These are phyloP conservation scores for Lepas anatifera DNA, from an alignment of 2,888 invertebrate genomes.

Conservation along the genomic window DNA sequence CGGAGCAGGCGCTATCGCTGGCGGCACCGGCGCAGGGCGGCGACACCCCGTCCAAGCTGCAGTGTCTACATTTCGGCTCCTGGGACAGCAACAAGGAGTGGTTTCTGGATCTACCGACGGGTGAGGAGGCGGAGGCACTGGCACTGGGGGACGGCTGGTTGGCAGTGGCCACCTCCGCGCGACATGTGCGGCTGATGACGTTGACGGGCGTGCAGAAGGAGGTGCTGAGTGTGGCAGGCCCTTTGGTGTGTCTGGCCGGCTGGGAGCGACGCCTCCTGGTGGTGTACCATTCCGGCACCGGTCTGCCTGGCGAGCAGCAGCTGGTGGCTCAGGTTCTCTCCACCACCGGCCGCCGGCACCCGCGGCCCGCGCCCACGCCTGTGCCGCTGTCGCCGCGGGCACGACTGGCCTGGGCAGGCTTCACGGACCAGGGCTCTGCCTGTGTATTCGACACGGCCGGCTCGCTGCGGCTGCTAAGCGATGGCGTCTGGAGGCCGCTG, in stretches of 20 bases:
- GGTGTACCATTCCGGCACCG: slow-evolving; percentile 49
- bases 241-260: slow-evolving; percentile 53
- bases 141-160: slow-evolving; percentile 57
- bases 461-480: slow-evolving; percentile 55
- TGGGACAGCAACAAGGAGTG: slow-evolving; percentile 66
- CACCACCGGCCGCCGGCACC: slow-evolving; percentile 8
- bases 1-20: slow-evolving; percentile 61
- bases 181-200: slow-evolving; percentile 69
- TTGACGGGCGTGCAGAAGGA: slow-evolving; percentile 77
- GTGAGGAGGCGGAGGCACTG: slow-evolving; percentile 59
- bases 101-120: slow-evolving; percentile 60
- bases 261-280: slow-evolving; percentile 48
- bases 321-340: slow-evolving; percentile 19
- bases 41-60: slow-evolving; percentile 41
- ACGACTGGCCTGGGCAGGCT: slow-evolving; percentile 61
- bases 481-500: slow-evolving; percentile 66
- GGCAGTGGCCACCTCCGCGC: slow-evolving; percentile 60
- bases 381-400: slow-evolving; percentile 54
- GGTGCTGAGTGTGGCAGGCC: slow-evolving; percentile 57
- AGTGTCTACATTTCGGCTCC: slow-evolving; percentile 57
- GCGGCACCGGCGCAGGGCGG: slow-evolving; percentile 47
- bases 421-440: slow-evolving; percentile 69
- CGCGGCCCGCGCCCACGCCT: slow-evolving; percentile 25
- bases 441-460: slow-evolving; percentile 64
- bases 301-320: slow-evolving; percentile 26